Percentiles rank a stretch among this genome's conserved stretches.
Evolutionary conservation across 2,113 vertebrate species (phyloP).

Genomic region (Suncus etruscus): DNA sequence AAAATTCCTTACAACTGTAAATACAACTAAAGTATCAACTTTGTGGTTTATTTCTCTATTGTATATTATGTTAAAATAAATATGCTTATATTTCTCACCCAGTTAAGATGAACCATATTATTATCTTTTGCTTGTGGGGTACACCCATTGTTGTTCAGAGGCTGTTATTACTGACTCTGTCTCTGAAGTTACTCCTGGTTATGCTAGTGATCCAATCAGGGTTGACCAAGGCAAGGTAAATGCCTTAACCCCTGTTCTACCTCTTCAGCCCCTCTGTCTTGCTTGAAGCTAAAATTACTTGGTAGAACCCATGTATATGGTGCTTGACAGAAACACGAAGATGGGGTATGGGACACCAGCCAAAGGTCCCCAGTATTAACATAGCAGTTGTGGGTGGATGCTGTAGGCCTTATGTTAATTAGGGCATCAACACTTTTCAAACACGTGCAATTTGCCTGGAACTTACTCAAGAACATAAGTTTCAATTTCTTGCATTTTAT

Average conservation of each 20-base stretch:
- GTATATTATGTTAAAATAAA: conserved; percentile 34
- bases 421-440: neutral
- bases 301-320: neutral
- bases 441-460: neutral
- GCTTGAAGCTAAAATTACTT: neutral
- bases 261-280: no score
- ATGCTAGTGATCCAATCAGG: no score
- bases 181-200: no score
- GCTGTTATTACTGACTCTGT: no score
- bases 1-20: conserved; percentile 38
- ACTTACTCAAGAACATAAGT: neutral
- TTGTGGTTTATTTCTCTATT: conserved; percentile 35
- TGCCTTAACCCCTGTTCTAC: no score
- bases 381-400: neutral
- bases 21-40: neutral
- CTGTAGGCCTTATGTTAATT: neutral
- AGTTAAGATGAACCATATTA: neutral
- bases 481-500: conserved; percentile 22
- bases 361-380: neutral
- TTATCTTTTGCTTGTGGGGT: neutral
- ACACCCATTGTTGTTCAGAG: no score
- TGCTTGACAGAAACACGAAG: conserved; percentile 3
- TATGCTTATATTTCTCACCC: neutral
- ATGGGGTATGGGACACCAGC: neutral
- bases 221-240: no score